Evolutionary conservation across 1,140 invertebrate genomes (phyloP).

Genomic region (Nylanderia fulva): DNA sequence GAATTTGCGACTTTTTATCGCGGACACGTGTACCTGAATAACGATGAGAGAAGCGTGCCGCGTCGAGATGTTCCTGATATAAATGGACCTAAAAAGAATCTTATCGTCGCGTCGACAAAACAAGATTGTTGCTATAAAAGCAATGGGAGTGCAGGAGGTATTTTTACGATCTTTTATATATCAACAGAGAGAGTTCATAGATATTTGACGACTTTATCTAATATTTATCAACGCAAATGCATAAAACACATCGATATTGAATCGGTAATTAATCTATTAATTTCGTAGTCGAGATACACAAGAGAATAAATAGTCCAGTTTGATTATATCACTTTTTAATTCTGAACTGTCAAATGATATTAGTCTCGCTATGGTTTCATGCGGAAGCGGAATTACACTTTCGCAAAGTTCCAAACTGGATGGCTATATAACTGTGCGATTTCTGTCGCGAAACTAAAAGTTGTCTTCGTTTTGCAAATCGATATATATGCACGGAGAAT

Average conservation of each 20-base stretch:
- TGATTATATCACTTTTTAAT: no score
- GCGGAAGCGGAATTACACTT: no score
- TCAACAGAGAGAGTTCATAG: not conserved
- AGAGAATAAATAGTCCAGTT: not conserved
- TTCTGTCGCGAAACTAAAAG: no score
- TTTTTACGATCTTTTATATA: constrained; percentile 1
- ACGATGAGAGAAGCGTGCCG: constrained; percentile 21
- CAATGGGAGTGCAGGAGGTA: not conserved
- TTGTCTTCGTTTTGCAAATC: no score
- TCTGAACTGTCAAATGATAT: no score
- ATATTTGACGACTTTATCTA: constrained; percentile 3
- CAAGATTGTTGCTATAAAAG: constrained; percentile 33
- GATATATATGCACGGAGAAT: no score
- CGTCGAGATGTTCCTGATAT: not conserved
- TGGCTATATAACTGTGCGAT: no score
- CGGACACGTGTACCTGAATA: constrained; percentile 20
- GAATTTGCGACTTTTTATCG: constrained; percentile 35
- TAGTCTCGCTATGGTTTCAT: no score
- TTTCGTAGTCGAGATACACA: not conserved
- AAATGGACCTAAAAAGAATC: constrained; percentile 31
- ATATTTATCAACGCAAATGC: not conserved
- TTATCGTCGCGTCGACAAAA: constrained; percentile 34
- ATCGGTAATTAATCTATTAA: not conserved
- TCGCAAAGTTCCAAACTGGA: no score
- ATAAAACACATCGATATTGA: not conserved